A percentile compares a stretch with the other conserved stretches of the same genome.
These are phyloP conservation scores for Xyrauchen texanus DNA, from an alignment of 2,113 vertebrate species.

Conservation along the genomic window DNA sequence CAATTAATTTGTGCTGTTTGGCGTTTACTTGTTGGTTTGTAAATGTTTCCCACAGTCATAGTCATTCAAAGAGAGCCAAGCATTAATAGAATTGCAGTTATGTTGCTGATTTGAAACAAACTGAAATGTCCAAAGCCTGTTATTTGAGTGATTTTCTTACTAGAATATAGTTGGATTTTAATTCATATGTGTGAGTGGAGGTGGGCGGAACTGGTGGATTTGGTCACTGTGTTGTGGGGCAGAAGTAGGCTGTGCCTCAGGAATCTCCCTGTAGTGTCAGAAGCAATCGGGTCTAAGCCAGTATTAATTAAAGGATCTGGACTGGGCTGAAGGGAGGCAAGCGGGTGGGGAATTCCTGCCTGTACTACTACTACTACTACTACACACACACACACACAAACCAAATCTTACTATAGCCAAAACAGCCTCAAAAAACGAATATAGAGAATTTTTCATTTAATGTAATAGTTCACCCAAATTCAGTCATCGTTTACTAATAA, in stretches of 20 bases:
- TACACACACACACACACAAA: background rate
- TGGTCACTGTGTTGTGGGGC: slow-evolving; percentile 54
- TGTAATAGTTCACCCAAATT: background rate
- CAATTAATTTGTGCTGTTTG: background rate
- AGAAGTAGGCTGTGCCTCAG: slow-evolving; percentile 70
- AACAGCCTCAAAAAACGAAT: background rate
- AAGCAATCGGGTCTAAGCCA: slow-evolving; percentile 79
- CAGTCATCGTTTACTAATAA: no score
- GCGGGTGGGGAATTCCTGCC: slow-evolving; percentile 6
- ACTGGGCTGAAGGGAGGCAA: slow-evolving; percentile 54
- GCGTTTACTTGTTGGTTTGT: background rate
- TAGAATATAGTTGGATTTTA: slow-evolving; percentile 47
- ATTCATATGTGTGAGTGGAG: slow-evolving; percentile 33
- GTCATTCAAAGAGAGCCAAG: background rate
- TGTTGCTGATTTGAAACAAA: background rate
- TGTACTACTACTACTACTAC: slow-evolving; percentile 32
- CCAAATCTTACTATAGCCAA: background rate
- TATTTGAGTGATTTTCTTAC: slow-evolving; percentile 34
- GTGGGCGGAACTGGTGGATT: slow-evolving; percentile 40
- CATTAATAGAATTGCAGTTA: background rate
- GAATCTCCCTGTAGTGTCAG: slow-evolving; percentile 78
- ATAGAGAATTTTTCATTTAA: background rate
- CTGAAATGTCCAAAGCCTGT: slow-evolving; percentile 30
- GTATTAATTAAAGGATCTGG: slow-evolving; percentile 80
- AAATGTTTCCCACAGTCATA: background rate